These are phyloP conservation scores for Nezara viridula DNA, from an alignment of 2,888 invertebrate genomes.

Conservation along the genomic window DNA sequence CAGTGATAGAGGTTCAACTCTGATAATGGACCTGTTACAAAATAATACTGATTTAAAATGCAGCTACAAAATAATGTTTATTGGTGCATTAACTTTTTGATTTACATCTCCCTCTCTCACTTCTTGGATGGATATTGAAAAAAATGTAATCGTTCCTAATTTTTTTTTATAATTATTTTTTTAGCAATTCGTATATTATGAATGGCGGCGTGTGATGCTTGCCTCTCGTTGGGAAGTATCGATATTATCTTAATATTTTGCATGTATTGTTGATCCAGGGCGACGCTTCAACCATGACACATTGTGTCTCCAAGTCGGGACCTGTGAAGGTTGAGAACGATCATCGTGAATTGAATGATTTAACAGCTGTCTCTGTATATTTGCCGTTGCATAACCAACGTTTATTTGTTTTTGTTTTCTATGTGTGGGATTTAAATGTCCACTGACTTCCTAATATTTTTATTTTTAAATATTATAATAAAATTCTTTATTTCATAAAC, in stretches of 20 bases:
- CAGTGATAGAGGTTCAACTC: not conserved
- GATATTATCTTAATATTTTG: conserved; percentile 7
- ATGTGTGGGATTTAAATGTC: not conserved
- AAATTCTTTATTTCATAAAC: too few species aligned
- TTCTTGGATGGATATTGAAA: too few species aligned
- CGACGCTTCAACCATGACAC: not conserved
- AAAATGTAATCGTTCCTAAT: not conserved
- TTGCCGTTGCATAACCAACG: not conserved
- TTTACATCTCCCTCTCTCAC: too few species aligned
- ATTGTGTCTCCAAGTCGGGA: not conserved
- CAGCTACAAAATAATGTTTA: too few species aligned
- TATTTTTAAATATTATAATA: too few species aligned
- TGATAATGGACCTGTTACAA: not conserved
- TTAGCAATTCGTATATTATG: not conserved
- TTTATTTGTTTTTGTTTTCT: not conserved
- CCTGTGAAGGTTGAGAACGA: not conserved
- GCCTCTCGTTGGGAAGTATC: not conserved
- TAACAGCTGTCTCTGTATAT: not conserved
- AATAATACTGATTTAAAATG: not conserved
- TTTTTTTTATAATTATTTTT: too few species aligned
- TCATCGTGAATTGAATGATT: conserved; percentile 3
- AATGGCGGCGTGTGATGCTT: not conserved
- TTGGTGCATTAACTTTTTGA: not conserved
- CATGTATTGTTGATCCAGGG: conserved; percentile 1
- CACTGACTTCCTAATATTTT: not conserved